Evolutionary conservation across 2,113 vertebrate genomes (phyloP).

Genomic region (Antechinus flavipes): DNA sequence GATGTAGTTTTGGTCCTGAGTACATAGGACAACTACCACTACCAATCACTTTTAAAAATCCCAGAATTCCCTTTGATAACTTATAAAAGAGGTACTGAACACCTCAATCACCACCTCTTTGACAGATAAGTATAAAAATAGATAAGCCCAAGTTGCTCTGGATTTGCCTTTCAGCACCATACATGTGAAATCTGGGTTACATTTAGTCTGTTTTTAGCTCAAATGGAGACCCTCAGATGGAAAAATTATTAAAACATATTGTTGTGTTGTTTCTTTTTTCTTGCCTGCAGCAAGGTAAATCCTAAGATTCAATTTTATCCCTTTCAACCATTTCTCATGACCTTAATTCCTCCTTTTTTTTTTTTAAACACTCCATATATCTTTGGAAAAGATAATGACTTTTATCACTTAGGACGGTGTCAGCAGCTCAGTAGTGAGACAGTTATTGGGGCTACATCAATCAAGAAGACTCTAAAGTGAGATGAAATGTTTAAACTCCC

Average conservation of each 20-base stretch:
- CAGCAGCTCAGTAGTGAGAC: neutral
- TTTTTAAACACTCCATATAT: neutral
- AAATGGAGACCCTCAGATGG: neutral
- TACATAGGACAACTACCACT: no score
- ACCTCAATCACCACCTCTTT: neutral
- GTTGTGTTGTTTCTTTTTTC: neutral
- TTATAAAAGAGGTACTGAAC: neutral
- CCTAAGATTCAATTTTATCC: neutral
- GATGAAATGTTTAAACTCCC: neutral
- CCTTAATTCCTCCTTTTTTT: neutral
- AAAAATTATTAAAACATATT: neutral
- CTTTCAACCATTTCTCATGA: neutral
- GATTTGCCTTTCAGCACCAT: neutral
- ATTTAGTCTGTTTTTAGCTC: neutral
- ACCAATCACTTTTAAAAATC: no score
- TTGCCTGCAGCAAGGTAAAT: neutral
- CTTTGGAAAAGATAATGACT: neutral
- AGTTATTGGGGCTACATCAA: neutral
- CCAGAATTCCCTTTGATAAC: neutral
- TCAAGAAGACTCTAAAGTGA: neutral
- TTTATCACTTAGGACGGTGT: neutral
- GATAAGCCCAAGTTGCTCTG: neutral
- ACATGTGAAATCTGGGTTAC: neutral
- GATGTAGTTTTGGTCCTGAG: no score
- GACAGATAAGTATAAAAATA: neutral